Base-by-base conservation (phyloP, 2,888 invertebrate genomes). In the Parnassius smintheus region DNA sequence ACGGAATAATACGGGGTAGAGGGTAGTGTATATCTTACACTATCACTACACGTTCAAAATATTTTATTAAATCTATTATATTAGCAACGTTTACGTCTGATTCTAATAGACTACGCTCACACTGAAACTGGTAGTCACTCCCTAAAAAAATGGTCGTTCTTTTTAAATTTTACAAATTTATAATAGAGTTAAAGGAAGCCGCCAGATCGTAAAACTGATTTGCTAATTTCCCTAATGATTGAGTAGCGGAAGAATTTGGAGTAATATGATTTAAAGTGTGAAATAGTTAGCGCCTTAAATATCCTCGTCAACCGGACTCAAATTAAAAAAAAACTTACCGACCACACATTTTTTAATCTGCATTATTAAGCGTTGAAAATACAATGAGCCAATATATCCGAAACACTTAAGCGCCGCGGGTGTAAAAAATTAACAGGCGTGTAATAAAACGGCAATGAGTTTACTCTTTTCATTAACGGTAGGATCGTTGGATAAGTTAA, bases 371-470 rank as follows among this genome's bases (percentile, higher is more conserved):
- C 56, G 63, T 64, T 52, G 64, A 51, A 48, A 59, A 59, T 25
- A 64, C 56, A 52, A 63, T 56, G 56, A 59, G 35, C 59, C 42
- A 46, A 63, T 42, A 59, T 42, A 54, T 44, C 49, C 22, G 50
- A 2, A 42, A 53, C 57, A 22, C 35, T 49, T 18, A 44, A 64
- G 49, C 60, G 53, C 42, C 45, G 59, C 41, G 52, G 25, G 41
- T 46, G 59, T 45, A 53, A 62, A 59, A 57, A 52, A 51, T 59
- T 70, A 69, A 71, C 56, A 61, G 13, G 62, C 71, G 68, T 68
- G 70, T 71, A 72, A 72, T 71, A 65, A 71, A 64, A 46, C 50
- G 61, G 61, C 63, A 61, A 69, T 69, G 72, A 72, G 70, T 72
- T 70, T 71, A 72, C 68, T 66, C 65, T 71, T 70, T 69, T 60